Evolutionary conservation across 2,888 invertebrate species (phyloP).

Genomic region (Hylaea fasciaria): DNA sequence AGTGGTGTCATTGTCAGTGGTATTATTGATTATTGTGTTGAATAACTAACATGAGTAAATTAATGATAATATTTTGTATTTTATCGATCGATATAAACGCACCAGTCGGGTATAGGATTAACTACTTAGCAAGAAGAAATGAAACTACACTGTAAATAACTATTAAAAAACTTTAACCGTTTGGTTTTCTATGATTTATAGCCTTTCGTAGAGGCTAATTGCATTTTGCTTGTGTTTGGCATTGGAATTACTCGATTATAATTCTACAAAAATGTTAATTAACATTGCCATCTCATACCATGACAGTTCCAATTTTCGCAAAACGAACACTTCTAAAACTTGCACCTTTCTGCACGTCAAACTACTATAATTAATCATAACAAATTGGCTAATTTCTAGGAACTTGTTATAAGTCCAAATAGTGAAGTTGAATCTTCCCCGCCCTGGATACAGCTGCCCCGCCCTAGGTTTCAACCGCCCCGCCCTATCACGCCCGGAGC

Average conservation of each 20-base stretch:
- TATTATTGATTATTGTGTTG: constrained; percentile 38
- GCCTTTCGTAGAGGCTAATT: too few species aligned
- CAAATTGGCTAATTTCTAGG: constrained; percentile 68
- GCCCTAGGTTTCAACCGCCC: constrained; percentile 63
- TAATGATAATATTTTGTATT: too few species aligned
- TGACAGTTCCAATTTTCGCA: constrained; percentile 41
- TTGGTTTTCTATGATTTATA: too few species aligned
- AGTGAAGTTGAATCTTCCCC: constrained; percentile 43
- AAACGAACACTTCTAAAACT: constrained; percentile 28
- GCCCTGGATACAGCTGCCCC: constrained; percentile 43
- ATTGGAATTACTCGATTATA: too few species aligned
- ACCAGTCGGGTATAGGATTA: too few species aligned
- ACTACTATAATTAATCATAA: constrained; percentile 64
- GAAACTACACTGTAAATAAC: too few species aligned
- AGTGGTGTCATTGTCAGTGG: constrained; percentile 43
- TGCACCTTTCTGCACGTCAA: constrained; percentile 56
- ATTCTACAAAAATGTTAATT: background rate
- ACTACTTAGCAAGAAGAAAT: too few species aligned
- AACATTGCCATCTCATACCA: constrained; percentile 23
- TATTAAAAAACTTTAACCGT: too few species aligned
- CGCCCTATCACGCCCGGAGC: constrained; percentile 74
- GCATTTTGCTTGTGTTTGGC: too few species aligned
- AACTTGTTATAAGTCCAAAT: constrained; percentile 61
- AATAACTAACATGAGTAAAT: too few species aligned
- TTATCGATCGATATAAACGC: too few species aligned